Evolutionary conservation across 1,140 invertebrate species (phyloP), one percentile per base, ranked within the genome.

Genomic region (Dufourea novaeangliae): DNA sequence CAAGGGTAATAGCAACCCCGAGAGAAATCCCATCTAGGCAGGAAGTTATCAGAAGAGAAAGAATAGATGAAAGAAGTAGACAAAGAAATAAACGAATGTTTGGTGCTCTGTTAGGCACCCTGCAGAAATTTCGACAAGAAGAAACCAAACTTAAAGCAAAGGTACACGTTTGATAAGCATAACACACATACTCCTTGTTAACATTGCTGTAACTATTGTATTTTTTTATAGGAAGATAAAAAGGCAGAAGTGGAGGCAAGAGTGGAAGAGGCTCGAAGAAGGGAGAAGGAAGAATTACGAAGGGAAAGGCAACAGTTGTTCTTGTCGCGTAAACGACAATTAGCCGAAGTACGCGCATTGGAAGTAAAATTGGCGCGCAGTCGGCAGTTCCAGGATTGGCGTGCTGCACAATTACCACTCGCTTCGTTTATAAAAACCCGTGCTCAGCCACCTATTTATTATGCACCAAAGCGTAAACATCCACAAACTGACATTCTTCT

Each of bases 121-220:
- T 99, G 79, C 97, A 98, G 88, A 98, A 97, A 90, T 99, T 99
- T 91, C 96, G 97, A 87, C 96, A 97, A 89, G 98, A 99, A 90
- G 97, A 99, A 92, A 97, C 97, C 67, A 96, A 96, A 79, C 92
- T 97, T 72, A 97, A 97, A 91, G 95, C 94, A 88, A 96, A 95
- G 88, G 95, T 95, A 88, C 86, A 27, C 54, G 66, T 67, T 14
- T 12, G 1, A 1, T 22, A 12, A 14, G 2, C 12, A 46, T 6
- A 6, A 17, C 0, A 32, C 29, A n/a, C 63, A 34, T 56, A 39
- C 52, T 67, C 29, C 32, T 6, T 12, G 61, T n/a, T n/a, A 29
- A 22, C 17, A 11, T 17, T 14, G 37, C 8, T 71, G 68, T 11
- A 52, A 56, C 72, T 37, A 22, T 41, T 41, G 46, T 10, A 34